Percentiles rank a stretch among this genome's conserved stretches.
Conservation (phyloP, 2,113 vertebrate genomes). For the Piaya cayana region DNA sequence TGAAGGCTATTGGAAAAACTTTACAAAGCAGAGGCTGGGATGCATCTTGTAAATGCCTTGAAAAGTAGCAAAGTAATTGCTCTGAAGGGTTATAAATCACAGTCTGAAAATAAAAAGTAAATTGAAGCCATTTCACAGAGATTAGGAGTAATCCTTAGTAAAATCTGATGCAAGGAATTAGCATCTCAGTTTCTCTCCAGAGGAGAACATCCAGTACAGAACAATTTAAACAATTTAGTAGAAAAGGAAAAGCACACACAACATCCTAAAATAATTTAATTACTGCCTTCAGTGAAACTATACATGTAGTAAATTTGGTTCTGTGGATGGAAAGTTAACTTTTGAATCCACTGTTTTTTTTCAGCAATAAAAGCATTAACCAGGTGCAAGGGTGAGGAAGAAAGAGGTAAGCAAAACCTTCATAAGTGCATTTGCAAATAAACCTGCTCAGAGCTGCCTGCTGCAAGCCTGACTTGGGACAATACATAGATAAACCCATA, state of each 20-base stretch:
- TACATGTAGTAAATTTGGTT: rapidly evolving
- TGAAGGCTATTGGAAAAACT: background rate
- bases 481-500: rapidly evolving
- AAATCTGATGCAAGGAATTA: background rate
- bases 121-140: background rate
- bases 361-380: background rate
- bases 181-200: background rate
- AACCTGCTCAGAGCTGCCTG: background rate
- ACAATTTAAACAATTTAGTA: background rate
- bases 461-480: background rate
- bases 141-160: background rate
- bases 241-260: background rate
- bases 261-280: background rate
- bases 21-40: background rate
- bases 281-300: background rate
- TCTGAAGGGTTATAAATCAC: background rate
- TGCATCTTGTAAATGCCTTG: background rate
- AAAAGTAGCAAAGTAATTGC: background rate
- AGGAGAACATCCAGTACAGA: background rate
- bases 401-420: background rate
- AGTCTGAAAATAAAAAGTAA: background rate
- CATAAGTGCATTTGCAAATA: background rate
- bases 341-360: background rate
- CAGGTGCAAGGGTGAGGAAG: background rate
- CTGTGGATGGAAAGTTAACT: background rate